Percentiles rank a stretch among this genome's conserved stretches.
Evolutionary conservation across 2,888 invertebrate genomes (phyloP).

Genomic region (Abrostola tripartita): DNA sequence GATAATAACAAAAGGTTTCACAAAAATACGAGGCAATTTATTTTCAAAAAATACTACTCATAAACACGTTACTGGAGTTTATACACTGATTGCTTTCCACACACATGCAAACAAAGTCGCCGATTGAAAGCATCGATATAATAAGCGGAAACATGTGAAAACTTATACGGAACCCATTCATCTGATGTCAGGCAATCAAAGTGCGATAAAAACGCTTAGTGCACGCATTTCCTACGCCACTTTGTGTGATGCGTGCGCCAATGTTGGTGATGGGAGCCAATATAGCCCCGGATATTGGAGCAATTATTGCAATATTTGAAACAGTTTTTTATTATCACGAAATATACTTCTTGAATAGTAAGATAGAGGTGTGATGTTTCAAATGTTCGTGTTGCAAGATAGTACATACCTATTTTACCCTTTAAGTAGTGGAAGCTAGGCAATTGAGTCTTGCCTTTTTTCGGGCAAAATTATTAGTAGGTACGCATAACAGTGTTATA

Average conservation of each 20-base stretch:
- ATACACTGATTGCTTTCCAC: conserved; percentile 26
- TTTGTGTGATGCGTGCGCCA: conserved; percentile 50
- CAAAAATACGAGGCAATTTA: no score
- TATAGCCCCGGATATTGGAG: conserved; percentile 29
- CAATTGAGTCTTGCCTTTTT: no score
- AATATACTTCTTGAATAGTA: no score
- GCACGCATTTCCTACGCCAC: conserved; percentile 57
- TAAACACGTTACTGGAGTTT: conserved; percentile 20
- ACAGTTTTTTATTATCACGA: no score
- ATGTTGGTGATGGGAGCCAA: conserved; percentile 44
- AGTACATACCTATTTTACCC: no score
- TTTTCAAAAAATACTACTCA: neutral
- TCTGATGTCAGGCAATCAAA: conserved; percentile 63
- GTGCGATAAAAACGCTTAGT: conserved; percentile 60
- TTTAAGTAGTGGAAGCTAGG: no score
- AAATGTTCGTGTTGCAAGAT: no score
- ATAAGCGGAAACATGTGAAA: conserved; percentile 57
- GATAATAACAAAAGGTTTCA: no score
- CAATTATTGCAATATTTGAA: neutral
- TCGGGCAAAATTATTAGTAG: no score
- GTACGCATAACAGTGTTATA: no score
- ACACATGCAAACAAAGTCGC: conserved; percentile 37
- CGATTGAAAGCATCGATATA: conserved; percentile 58
- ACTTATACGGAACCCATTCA: conserved; percentile 63
- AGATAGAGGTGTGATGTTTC: no score